Conservation (phyloP, 64 coral and sea anemone genomes). For the Actinia equina region DNA sequence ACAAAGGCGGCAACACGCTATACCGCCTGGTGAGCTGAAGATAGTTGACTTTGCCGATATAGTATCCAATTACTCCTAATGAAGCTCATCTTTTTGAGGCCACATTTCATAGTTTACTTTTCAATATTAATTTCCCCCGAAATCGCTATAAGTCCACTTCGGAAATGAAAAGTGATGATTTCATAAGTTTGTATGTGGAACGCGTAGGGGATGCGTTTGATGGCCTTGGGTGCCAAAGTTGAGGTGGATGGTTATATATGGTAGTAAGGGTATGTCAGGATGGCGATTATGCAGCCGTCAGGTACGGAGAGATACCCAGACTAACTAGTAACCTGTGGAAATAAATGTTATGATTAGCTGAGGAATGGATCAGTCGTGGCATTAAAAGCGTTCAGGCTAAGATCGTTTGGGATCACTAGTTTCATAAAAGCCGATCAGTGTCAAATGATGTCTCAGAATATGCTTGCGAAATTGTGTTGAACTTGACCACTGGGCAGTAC, state of each 20-base stretch:
- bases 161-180: background rate
- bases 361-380: background rate
- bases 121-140: background rate
- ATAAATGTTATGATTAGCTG: background rate
- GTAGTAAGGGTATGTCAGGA: background rate
- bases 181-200: background rate
- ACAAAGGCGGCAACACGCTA: background rate
- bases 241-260: background rate
- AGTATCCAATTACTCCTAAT: background rate
- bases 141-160: background rate
- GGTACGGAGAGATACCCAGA: background rate
- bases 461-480: background rate
- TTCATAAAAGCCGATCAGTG: background rate
- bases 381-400: background rate
- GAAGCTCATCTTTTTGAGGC: background rate
- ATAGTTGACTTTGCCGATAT: conserved; percentile 5
- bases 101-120: background rate
- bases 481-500: background rate
- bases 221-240: conserved; percentile 1
- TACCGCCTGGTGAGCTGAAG: background rate
- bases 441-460: background rate
- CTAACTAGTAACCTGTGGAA: background rate
- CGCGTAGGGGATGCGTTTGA: background rate
- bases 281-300: background rate
- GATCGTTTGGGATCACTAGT: background rate